Evolutionary conservation across 2,113 vertebrate species (phyloP).

Genomic region (Campylomormyrus numenius): DNA sequence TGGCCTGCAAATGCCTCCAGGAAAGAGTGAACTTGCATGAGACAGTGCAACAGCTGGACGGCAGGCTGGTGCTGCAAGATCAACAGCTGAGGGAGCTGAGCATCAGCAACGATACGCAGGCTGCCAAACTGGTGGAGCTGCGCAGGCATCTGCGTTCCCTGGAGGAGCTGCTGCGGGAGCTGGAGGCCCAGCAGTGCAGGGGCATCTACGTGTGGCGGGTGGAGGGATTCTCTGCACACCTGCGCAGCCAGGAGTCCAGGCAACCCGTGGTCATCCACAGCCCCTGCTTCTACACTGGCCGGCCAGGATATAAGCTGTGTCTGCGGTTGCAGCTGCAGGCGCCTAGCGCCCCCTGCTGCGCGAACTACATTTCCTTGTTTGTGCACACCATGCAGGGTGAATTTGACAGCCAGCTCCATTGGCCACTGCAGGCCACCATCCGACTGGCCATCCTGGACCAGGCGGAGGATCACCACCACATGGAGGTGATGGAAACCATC

Average conservation of each 20-base stretch:
- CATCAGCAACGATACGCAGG: conserved; percentile 86
- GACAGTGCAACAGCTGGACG: conserved; percentile 79
- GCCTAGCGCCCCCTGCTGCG: conserved; percentile 77
- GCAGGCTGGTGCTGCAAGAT: conserved; percentile 83
- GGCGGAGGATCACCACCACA: conserved; percentile 76
- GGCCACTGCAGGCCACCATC: conserved; percentile 94
- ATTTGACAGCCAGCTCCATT: conserved; percentile 83
- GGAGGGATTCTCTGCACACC: conserved; percentile 69
- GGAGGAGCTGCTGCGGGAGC: conserved; percentile 76
- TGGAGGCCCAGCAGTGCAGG: conserved; percentile 81
- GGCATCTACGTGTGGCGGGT: conserved; percentile 91
- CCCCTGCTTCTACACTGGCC: conserved; percentile 90
- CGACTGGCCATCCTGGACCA: conserved; percentile 88
- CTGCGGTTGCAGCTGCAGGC: conserved; percentile 87
- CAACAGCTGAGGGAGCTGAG: conserved; percentile 88
- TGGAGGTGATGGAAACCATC: conserved; percentile 93
- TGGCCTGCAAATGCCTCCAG: conserved; percentile 57
- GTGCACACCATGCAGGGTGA: conserved; percentile 95
- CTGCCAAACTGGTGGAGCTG: conserved; percentile 67
- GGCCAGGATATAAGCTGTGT: conserved; percentile 90
- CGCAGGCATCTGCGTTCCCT: conserved; percentile 65
- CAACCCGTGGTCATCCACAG: conserved; percentile 86
- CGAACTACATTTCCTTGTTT: conserved; percentile 91
- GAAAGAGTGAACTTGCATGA: conserved; percentile 75
- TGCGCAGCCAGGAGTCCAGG: conserved; percentile 79